Percentiles rank a stretch among this genome's conserved stretches.
Conservation (phyloP, 2,888 invertebrate genomes). For the Hyles lineata region DNA sequence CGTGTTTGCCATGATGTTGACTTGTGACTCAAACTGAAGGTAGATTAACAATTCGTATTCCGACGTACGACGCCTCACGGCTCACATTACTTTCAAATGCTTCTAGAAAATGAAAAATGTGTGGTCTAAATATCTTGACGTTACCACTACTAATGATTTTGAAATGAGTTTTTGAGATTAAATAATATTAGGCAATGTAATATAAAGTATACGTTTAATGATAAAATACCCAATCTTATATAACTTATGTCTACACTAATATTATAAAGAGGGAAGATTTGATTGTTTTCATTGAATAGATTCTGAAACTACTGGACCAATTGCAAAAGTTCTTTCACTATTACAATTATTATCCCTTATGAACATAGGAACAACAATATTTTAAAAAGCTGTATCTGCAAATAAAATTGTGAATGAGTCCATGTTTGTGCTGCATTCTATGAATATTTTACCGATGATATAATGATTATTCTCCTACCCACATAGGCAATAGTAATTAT, state of each 20-base stretch:
- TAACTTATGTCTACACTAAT: not conserved
- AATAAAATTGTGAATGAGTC: too few relatives aligned
- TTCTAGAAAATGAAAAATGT: not conserved
- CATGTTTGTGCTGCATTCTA: too few relatives aligned
- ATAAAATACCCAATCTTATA: not conserved
- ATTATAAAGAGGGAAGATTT: too few relatives aligned
- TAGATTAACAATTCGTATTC: not conserved
- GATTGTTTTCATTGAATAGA: too few relatives aligned
- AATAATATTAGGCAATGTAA: not conserved
- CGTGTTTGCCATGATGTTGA: not conserved
- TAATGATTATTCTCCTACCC: too few relatives aligned
- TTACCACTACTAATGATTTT: slow-evolving; percentile 6
- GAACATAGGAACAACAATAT: too few relatives aligned
- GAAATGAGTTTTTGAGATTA: not conserved
- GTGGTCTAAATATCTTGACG: not conserved
- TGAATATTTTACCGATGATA: too few relatives aligned
- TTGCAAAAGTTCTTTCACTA: too few relatives aligned
- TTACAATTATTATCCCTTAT: too few relatives aligned
- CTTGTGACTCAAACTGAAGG: not conserved
- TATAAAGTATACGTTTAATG: not conserved
- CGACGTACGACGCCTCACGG: not conserved
- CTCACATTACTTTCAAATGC: slow-evolving; percentile 1
- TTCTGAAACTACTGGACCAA: too few relatives aligned
- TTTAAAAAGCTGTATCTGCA: too few relatives aligned
- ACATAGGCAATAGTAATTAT: too few relatives aligned